Evolutionary conservation across 1,140 invertebrate species (phyloP).

Genomic region (Pteromalus puparum): DNA sequence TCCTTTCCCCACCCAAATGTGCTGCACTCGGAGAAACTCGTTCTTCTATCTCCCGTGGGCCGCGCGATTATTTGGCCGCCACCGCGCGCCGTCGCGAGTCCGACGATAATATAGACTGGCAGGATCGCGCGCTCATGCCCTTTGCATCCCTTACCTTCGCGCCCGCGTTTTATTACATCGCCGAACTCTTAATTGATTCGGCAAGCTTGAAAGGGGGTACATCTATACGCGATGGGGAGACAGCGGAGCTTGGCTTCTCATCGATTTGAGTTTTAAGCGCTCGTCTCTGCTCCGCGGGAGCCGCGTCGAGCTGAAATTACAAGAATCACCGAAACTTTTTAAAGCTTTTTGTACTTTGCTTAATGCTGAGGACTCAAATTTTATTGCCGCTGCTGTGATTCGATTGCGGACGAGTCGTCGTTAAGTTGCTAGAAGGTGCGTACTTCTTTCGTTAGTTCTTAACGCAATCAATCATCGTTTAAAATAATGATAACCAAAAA

Average conservation of each 20-base stretch:
- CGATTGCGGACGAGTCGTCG: not conserved
- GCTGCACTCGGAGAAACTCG: constrained; percentile 42
- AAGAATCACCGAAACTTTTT: constrained; percentile 53
- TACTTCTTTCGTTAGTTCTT: too few species aligned
- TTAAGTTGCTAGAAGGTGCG: too few species aligned
- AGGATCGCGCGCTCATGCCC: constrained; percentile 30
- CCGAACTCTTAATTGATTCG: constrained; percentile 50
- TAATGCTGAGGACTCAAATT: not conserved
- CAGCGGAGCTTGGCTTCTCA: constrained; percentile 24
- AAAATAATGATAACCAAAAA: too few species aligned
- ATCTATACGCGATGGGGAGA: not conserved
- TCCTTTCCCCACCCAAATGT: constrained; percentile 36
- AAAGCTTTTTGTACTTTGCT: constrained; percentile 14
- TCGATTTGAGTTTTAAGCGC: constrained; percentile 51
- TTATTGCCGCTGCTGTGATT: not conserved
- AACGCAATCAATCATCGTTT: too few species aligned
- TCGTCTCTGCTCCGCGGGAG: constrained; percentile 20
- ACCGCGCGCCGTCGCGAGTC: too few species aligned
- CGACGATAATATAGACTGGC: not conserved
- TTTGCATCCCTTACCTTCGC: constrained; percentile 33
- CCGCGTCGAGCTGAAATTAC: constrained; percentile 30
- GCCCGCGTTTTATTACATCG: constrained; percentile 48
- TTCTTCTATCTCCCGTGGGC: not conserved
- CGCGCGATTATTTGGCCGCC: constrained; percentile 31
- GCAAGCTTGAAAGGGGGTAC: constrained; percentile 27